These are phyloP conservation scores for Hiodon tergisus DNA, from an alignment of 2,113 vertebrate species.

Conservation along the genomic window DNA sequence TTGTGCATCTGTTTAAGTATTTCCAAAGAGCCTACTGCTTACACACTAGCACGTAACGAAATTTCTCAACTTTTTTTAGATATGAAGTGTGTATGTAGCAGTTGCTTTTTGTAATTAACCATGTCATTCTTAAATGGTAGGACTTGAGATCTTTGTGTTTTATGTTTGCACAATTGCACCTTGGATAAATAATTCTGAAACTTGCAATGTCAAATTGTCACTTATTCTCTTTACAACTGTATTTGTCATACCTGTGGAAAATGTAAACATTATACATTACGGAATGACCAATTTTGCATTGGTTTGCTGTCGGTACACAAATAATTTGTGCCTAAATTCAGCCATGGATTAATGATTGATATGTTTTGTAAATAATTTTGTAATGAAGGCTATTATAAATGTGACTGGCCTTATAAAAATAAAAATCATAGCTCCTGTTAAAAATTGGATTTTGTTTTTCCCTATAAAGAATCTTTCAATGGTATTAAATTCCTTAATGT, in stretches of 20 bases:
- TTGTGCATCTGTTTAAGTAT: constrained; percentile 15
- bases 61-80: neutral
- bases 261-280: neutral
- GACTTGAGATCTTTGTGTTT: neutral
- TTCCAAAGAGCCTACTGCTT: constrained; percentile 1
- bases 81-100: no score
- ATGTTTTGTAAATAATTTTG: constrained; percentile 25
- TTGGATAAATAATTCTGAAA: neutral
- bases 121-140: neutral
- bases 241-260: neutral
- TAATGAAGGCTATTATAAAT: constrained; percentile 16
- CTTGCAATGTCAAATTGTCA: neutral
- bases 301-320: constrained; percentile 1
- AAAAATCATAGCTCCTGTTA: neutral
- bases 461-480: neutral
- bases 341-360: constrained; percentile 3
- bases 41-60: neutral
- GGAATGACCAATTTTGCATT: constrained; percentile 2
- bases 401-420: constrained; percentile 5
- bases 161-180: constrained; percentile 1
- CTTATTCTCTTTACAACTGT: neutral
- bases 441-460: neutral
- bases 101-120: neutral
- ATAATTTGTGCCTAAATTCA: constrained; percentile 13
- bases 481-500: neutral